Conservation (phyloP, 37 sponge, comb jelly and placozoan species). For the Aplysina aerophoba region DNA sequence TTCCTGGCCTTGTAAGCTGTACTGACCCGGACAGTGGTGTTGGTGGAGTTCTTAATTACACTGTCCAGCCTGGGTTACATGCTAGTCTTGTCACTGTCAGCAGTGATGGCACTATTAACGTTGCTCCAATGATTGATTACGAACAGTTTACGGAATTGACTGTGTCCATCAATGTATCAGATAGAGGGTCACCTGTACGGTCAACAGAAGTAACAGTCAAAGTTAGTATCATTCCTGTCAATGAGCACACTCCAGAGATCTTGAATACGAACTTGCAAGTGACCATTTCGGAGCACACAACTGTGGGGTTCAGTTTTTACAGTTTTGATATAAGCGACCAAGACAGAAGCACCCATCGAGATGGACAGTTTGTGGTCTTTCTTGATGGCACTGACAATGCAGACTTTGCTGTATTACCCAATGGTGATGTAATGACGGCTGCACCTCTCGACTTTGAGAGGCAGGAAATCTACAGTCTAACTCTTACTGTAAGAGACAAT, state of each 20-base stretch:
- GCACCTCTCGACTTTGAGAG: conserved; percentile 57
- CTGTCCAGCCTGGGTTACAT: not conserved
- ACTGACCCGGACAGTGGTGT: conserved; percentile 1
- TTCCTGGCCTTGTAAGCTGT: not conserved
- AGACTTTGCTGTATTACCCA: conserved; percentile 15
- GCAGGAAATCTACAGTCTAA: conserved; percentile 36
- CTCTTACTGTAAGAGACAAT: conserved; percentile 51
- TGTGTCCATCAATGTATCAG: conserved; percentile 12
- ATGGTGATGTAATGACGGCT: conserved; percentile 27
- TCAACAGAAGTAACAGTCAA: not conserved
- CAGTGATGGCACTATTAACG: not conserved
- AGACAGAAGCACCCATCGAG: conserved; percentile 1
- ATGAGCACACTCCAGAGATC: conserved; percentile 33
- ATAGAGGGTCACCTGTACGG: not conserved
- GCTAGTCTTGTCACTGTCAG: not conserved
- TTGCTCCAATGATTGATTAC: not conserved
- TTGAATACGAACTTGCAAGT: not conserved
- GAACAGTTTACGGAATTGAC: not conserved
- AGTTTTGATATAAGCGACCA: not conserved
- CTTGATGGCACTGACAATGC: not conserved
- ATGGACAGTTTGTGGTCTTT: not conserved
- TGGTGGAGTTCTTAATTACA: not conserved
- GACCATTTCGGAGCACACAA: conserved; percentile 19
- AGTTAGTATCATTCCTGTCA: conserved; percentile 18
- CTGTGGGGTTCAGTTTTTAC: conserved; percentile 16